phyloP scores from a whole-genome alignment of 2,888 invertebrate genomes.

The Eupithecia centaureata region DNA sequence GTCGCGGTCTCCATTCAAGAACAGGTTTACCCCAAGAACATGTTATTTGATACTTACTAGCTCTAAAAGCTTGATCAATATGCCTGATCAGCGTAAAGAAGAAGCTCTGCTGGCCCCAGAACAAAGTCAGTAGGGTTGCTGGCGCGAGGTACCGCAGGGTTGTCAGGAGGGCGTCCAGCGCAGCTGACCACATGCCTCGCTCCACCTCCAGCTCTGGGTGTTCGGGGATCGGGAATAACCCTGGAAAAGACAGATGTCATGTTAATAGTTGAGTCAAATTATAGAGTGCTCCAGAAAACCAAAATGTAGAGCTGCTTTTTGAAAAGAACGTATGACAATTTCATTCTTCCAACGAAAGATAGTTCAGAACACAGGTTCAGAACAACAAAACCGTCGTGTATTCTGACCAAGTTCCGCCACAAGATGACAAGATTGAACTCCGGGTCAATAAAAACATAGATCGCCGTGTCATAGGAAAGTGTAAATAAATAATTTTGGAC shows the following conservation, averaged over 20 bases:
- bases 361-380: not conserved
- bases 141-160: conserved; percentile 84
- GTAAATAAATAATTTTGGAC: no score
- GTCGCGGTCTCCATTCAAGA: no score
- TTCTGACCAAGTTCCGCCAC: no score
- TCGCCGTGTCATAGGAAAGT: no score
- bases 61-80: conserved; percentile 81
- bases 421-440: no score
- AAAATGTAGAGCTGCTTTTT: not conserved
- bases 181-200: conserved; percentile 80
- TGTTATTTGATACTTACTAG: conserved; percentile 77
- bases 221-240: conserved; percentile 79
- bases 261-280: not conserved
- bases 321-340: not conserved
- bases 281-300: not conserved
- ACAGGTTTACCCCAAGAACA: no score
- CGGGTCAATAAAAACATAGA: no score
- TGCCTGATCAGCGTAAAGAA: conserved; percentile 79
- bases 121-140: conserved; percentile 80
- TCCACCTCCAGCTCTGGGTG: conserved; percentile 71
- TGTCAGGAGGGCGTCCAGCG: conserved; percentile 73
- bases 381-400: no score
- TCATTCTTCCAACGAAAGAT: not conserved
- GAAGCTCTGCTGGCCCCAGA: conserved; percentile 83
- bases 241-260: conserved; percentile 50